Base-by-base conservation (phyloP, 2,113 vertebrate genomes). In the Oryzias woworae region DNA sequence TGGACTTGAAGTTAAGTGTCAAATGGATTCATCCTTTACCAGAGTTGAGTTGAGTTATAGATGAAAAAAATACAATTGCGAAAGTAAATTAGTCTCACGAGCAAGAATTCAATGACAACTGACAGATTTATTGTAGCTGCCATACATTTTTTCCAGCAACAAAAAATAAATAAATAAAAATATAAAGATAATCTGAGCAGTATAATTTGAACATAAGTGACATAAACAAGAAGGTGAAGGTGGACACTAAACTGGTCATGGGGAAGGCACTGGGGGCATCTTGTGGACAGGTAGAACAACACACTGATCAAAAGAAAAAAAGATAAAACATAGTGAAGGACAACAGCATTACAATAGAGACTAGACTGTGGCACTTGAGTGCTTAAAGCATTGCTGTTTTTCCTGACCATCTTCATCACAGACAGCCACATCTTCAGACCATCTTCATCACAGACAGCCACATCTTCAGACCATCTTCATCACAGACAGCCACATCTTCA, bases 201-300 rank as follows among this genome's bases (percentile, higher is more conserved):
- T 36, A 36, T 31, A 51, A 7, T n/a, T 4, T 44, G 23, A 53
- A 42, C 4, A 49, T 20, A 54, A 23, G 5, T 10, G 36, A 57
- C 7, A 18, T 22, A 16, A 2, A 47, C 1, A 10, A 47, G 22
- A 47, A 22, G 47, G 6, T 44, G 2, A 58, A 51, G 12, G 24
- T 23, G 16, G 22, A 26, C 22, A 18, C 1, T 4, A 23, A 54
- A 18, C 0, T 48, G 22, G 16, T 76, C 16, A 53, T 26, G n/a
- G 49, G 48, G 67, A 63, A 67, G 57, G 70, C 79, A 72, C 61
- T 74, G 69, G 44, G 75, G 79, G 63, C 77, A 72, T 74, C 80
- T 84, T 63, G 70, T 85, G 75, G 73, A 77, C 75, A 87, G 75
- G 81, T 75, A 66, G n/a, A 14, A 79, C 50, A 73, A 22, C 48